phyloP scores from a whole-genome alignment of 2,797 vertebrate species.

The Champsocephalus gunnari region DNA sequence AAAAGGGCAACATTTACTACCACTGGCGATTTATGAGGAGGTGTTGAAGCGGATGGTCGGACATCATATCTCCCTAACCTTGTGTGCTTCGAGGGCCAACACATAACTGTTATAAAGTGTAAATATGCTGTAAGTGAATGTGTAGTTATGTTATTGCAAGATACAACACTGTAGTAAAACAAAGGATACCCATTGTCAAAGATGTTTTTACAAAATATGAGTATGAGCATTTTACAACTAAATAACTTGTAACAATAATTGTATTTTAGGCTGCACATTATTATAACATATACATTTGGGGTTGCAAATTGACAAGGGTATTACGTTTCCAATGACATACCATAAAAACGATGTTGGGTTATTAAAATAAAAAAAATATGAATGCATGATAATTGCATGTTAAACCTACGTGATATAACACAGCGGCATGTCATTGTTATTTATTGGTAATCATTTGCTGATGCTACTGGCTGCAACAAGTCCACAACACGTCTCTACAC shows the following conservation, averaged over 20 bases:
- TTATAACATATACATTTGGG: background rate
- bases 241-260: background rate
- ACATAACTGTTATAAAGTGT: background rate
- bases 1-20: background rate
- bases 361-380: no score
- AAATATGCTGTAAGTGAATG: background rate
- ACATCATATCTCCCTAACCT: background rate
- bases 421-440: no score
- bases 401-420: no score
- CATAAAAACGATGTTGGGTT: no score
- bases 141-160: background rate
- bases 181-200: background rate
- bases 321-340: background rate
- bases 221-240: background rate
- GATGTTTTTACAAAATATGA: background rate
- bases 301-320: background rate
- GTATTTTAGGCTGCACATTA: background rate
- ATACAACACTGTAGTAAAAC: background rate
- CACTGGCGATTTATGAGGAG: background rate
- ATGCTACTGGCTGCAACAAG: background rate
- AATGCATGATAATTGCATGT: no score
- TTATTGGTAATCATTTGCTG: no score
- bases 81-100: no score
- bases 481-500: background rate
- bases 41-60: slow-evolving; percentile 2